Evolutionary conservation across 2,113 vertebrate species (phyloP).

Genomic region (Pachypanchax playfairii): DNA sequence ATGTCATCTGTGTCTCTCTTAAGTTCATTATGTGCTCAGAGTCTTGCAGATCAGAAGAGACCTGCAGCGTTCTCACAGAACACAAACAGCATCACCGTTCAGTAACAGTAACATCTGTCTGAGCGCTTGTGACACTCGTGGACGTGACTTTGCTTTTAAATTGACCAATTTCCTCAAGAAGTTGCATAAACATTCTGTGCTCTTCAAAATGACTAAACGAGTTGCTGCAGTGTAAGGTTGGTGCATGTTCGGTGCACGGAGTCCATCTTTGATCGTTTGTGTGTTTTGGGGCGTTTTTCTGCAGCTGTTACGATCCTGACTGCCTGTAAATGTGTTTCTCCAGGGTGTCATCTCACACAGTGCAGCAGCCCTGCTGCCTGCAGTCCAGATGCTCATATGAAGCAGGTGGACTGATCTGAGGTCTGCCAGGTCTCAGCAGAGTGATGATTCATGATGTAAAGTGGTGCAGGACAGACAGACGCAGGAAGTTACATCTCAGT

Average conservation of each 20-base stretch:
- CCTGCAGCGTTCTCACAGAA: neutral
- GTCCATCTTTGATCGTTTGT: neutral
- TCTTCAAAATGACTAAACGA: slow-evolving; percentile 1
- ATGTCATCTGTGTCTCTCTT: slow-evolving; percentile 66
- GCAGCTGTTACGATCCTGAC: slow-evolving; percentile 48
- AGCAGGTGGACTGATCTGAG: no score
- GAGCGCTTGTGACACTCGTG: neutral
- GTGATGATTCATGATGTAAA: no score
- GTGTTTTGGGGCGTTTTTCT: slow-evolving; percentile 19
- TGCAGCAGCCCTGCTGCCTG: slow-evolving; percentile 26
- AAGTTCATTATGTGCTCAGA: slow-evolving; percentile 77
- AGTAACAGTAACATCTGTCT: neutral
- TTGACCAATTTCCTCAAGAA: slow-evolving; percentile 71
- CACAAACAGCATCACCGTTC: neutral
- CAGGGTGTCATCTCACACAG: slow-evolving; percentile 27
- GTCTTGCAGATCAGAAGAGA: slow-evolving; percentile 35
- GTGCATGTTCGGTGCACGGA: neutral
- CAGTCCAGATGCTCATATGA: slow-evolving; percentile 1
- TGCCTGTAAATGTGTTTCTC: slow-evolving; percentile 54
- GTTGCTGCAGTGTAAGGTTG: neutral
- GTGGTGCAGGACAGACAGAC: no score
- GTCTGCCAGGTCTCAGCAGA: neutral
- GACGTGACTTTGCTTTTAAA: slow-evolving; percentile 4
- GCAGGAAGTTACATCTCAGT: no score
- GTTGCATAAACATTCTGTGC: slow-evolving; percentile 40